Conservation (phyloP, 2,113 vertebrate species). For the Atherinomorus stipes region DNA sequence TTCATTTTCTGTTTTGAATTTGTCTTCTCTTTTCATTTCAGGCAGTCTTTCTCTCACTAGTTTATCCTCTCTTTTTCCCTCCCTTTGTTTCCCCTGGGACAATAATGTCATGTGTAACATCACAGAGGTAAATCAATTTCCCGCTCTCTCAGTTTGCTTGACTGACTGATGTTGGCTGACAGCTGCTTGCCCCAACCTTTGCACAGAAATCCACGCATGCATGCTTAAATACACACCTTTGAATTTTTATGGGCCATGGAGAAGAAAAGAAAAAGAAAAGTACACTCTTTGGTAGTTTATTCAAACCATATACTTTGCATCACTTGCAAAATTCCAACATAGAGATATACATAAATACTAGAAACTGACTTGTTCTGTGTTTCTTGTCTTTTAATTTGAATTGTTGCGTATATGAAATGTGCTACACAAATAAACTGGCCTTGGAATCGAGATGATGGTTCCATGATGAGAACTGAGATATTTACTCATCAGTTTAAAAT, state of each 20-base stretch:
- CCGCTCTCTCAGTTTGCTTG: conserved; percentile 46
- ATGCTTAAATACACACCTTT: neutral
- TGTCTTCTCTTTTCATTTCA: neutral
- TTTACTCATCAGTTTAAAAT: too few species aligned
- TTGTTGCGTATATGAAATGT: too few species aligned
- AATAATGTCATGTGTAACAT: conserved; percentile 37
- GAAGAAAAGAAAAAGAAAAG: neutral
- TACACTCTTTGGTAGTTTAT: neutral
- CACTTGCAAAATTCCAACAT: too few species aligned
- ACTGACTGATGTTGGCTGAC: conserved; percentile 33
- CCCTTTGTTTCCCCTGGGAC: conserved; percentile 6
- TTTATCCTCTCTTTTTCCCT: conserved; percentile 2
- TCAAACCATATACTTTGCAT: neutral
- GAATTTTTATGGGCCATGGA: neutral
- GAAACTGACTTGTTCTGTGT: neutral
- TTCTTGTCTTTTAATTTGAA: too few species aligned
- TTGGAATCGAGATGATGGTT: too few species aligned
- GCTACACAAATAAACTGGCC: too few species aligned
- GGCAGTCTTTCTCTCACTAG: neutral
- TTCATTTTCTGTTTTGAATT: neutral
- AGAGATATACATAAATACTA: neutral
- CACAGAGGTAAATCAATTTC: conserved; percentile 57
- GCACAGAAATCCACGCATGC: neutral
- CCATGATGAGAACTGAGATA: too few species aligned
- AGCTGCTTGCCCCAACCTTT: conserved; percentile 24